Base-by-base conservation (phyloP, 2,797 vertebrate species). In the Ibycter americanus region DNA sequence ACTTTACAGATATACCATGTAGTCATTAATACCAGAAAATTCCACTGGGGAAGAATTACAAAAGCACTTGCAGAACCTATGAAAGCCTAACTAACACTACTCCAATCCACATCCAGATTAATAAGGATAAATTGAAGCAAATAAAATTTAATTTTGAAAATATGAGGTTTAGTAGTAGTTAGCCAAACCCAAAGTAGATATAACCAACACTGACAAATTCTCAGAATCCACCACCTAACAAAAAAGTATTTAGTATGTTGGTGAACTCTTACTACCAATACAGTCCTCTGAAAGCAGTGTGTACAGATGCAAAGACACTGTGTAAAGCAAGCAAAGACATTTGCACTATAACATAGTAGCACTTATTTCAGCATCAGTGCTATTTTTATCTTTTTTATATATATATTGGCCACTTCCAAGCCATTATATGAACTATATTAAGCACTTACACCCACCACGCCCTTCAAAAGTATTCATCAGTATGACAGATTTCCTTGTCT, bases 401-500 rank as follows among this genome's bases (percentile, higher is more conserved):
- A 85, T 77, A 71, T 29, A 83, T 78, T 78, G 81, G 73, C 17
- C 59, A 70, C 84, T 83, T 96, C n/a, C 71, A 91, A 89, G 79
- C 47, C 65, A 67, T 80, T 63, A 74, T 6, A 4, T 34, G 36
- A 81, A 91, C 61, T 89, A 88, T 86, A 94, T 68, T 78, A 94
- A 93, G 84, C 52, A 82, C 25, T 89, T 54, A 80, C 4, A 9
- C 61, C 61, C 40, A 88, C 92, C 91, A 86, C 68, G 1, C 91
- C 95, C 94, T 78, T 71, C 47, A 71, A 25, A 96, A 95, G 42
- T 29, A 92, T 87, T 83, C 0, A 0, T 79, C 46, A 87, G n/a
- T 34, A 83, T 15, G 65, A 94, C 49, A 92, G 65, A 83, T 91
- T 83, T 87, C 81, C 94, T 94, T 78, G 91, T 78, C 84, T 92